Evolutionary conservation across 2,113 vertebrate species (phyloP).

Genomic region (Macquaria ambigua): DNA sequence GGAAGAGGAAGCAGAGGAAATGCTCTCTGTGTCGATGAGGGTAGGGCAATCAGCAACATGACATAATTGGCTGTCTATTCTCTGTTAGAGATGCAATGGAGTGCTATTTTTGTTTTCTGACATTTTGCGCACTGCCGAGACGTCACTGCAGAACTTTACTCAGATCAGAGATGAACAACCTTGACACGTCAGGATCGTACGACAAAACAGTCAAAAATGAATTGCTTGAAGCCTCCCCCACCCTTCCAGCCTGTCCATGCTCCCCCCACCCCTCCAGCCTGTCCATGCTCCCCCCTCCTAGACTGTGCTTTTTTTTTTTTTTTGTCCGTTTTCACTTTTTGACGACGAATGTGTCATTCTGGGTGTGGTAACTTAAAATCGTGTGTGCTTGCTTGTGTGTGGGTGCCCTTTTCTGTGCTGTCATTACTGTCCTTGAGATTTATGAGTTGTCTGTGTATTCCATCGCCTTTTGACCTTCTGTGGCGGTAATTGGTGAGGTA

Average conservation of each 20-base stretch:
- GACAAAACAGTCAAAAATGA: conserved; percentile 36
- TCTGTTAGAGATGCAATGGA: conserved; percentile 30
- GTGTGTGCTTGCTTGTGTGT: conserved; percentile 6
- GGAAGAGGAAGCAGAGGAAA: conserved; percentile 41
- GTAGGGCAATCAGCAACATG: conserved; percentile 31
- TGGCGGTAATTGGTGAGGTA: conserved; percentile 71
- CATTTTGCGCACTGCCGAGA: conserved; percentile 34
- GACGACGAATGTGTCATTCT: conserved; percentile 14
- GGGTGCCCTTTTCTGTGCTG: conserved; percentile 70
- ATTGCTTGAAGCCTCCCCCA: conserved; percentile 14
- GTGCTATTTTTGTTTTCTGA: conserved; percentile 58
- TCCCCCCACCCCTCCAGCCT: too few species aligned
- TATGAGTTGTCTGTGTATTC: conserved; percentile 64
- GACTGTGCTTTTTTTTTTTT: neutral
- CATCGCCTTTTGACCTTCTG: conserved; percentile 71
- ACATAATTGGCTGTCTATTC: conserved; percentile 41
- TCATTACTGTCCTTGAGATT: conserved; percentile 73
- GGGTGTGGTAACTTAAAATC: conserved; percentile 11
- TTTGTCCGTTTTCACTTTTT: neutral
- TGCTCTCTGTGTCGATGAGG: conserved; percentile 17
- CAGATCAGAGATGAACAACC: conserved; percentile 38
- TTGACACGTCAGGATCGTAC: conserved; percentile 34
- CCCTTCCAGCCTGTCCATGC: too few species aligned
- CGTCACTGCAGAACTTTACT: conserved; percentile 12
- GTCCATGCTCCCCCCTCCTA: neutral